A percentile compares a stretch with the other conserved stretches of the same genome.
phyloP scores from a whole-genome alignment of 2,797 vertebrate genomes.

The Telmatherina bonti region DNA sequence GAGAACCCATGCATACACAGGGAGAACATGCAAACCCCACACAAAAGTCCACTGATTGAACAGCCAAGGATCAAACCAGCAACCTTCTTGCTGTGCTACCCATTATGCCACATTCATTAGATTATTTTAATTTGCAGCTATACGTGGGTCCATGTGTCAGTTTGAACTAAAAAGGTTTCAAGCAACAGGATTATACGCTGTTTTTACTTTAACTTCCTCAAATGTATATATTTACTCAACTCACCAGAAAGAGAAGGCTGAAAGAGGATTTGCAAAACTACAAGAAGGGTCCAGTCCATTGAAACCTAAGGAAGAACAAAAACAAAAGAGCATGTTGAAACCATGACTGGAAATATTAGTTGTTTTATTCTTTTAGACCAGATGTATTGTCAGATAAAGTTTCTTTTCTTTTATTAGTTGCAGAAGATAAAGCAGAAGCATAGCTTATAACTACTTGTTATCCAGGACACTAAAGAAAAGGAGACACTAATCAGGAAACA shows the following conservation, averaged over 20 bases:
- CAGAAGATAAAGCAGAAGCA: neutral
- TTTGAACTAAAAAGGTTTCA: neutral
- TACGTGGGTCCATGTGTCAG: neutral
- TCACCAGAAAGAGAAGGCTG: conserved; percentile 69
- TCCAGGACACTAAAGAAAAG: too few species aligned
- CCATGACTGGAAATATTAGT: conserved; percentile 4
- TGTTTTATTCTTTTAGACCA: conserved; percentile 5
- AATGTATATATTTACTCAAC: neutral
- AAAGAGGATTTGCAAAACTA: conserved; percentile 60
- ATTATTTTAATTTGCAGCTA: neutral
- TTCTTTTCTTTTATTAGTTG: neutral
- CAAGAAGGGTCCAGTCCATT: conserved; percentile 65
- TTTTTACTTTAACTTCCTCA: neutral
- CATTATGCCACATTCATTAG: neutral
- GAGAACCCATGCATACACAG: too few species aligned
- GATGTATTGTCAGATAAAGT: conserved; percentile 6
- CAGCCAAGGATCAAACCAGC: too few species aligned
- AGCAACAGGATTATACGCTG: neutral
- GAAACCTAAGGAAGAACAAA: conserved; percentile 56
- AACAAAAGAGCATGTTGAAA: neutral
- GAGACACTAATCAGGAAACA: neutral
- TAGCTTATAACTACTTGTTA: neutral
- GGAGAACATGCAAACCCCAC: too few species aligned
- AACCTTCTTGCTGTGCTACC: too few species aligned
- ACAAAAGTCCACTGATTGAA: too few species aligned